Base-by-base conservation (phyloP, 2,113 vertebrate genomes). In the Toxotes jaculatrix region DNA sequence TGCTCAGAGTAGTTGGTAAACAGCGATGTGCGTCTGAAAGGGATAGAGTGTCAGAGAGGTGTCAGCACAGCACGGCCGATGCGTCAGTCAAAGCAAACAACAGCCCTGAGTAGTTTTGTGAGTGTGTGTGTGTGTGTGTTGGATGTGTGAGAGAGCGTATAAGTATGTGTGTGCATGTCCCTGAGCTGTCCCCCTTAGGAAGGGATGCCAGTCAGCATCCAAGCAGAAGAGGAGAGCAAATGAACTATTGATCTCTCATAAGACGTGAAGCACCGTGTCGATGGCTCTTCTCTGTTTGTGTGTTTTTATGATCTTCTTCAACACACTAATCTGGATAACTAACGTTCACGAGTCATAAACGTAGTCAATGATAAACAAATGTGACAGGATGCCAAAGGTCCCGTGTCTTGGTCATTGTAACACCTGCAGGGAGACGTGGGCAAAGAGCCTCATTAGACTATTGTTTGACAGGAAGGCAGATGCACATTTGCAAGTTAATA, bases 181-280 rank as follows among this genome's bases (percentile, higher is more conserved):
- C 85, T 88, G 79, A 91, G 89, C 76, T 77, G 84, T 83, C 79
- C 87, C 87, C 80, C 88, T 87, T 56, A 77, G 87, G 91, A 91
- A 23, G 78, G 64, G 72, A 85, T 72, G 92, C 80, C 90, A 92
- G 89, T 93, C 93, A 92, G 87, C 82, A 82, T 91, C 89, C 77
- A 83, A 78, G 83, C 75, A 85, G 74, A 75, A 72, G 80, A 86
- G 78, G 67, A 83, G 84, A 78, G 71, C 76, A 90, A 93, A 92
- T 93, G 86, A 92, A 93, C 91, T 92, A 94, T 92, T 94, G 93
- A 94, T 92, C 88, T 83, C 74, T 90, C 87, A 93, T 92, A 87
- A 84, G 83, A 88, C 83, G 81, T 86, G 87, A 91, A 93, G 88
- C 79, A 83, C 81, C 47, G n/a, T 67, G 81, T 89, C 47, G 66